phyloP scores from a whole-genome alignment of 2,113 vertebrate species.

The Sylvietta virens region DNA sequence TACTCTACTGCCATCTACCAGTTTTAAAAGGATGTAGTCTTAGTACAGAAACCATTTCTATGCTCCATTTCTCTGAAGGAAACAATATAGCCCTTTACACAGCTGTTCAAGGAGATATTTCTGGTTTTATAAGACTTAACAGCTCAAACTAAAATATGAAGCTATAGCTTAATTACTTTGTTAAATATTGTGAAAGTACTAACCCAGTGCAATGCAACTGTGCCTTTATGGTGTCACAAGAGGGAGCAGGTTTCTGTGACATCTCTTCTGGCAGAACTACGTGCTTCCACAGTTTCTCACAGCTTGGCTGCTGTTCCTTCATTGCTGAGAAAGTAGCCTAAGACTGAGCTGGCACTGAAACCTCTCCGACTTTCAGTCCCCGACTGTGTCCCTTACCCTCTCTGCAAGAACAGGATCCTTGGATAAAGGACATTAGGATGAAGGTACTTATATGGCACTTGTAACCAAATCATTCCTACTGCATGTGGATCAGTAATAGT shows the following conservation, averaged over 20 bases:
- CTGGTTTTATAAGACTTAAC: background rate
- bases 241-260: background rate
- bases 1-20: conserved; percentile 63
- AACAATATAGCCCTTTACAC: background rate
- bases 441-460: background rate
- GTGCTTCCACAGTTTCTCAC: background rate
- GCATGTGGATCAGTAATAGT: background rate
- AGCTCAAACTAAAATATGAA: background rate
- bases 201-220: background rate
- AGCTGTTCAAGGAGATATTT: background rate
- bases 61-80: background rate
- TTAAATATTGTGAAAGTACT: background rate
- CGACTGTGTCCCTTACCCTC: background rate
- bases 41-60: background rate
- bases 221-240: background rate
- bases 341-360: background rate
- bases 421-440: background rate
- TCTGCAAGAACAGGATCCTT: background rate
- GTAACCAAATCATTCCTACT: background rate
- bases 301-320: background rate
- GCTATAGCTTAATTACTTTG: background rate
- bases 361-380: background rate
- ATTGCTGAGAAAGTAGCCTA: background rate
- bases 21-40: background rate
- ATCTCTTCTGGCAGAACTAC: background rate